phyloP scores from a whole-genome alignment of 1,140 invertebrate genomes.

The Drosophila neocordata region DNA sequence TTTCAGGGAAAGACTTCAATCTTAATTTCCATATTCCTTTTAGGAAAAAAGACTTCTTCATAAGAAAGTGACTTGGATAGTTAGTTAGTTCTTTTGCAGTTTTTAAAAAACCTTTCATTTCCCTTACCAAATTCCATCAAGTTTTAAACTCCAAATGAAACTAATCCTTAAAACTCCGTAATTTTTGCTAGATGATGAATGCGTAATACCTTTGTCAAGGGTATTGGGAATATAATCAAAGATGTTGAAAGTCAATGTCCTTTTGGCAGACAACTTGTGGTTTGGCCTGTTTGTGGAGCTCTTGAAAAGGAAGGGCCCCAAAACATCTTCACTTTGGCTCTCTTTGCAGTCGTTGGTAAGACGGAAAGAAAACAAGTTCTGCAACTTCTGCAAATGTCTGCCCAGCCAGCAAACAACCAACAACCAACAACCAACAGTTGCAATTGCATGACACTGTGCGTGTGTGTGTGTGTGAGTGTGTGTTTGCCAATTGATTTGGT shows the following conservation, averaged over 20 bases:
- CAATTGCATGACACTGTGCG: not conserved
- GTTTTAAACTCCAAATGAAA: too few species aligned
- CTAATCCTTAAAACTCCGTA: too few species aligned
- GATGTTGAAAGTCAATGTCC: slow-evolving; percentile 69
- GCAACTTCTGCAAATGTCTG: slow-evolving; percentile 6
- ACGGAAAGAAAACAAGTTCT: slow-evolving; percentile 40
- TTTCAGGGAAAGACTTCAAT: too few species aligned
- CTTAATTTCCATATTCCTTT: too few species aligned
- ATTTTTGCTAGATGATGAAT: too few species aligned
- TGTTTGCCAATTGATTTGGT: not conserved
- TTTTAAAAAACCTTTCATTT: too few species aligned
- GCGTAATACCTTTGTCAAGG: not conserved
- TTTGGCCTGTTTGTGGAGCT: slow-evolving; percentile 37
- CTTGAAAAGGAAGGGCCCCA: slow-evolving; percentile 26
- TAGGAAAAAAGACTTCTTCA: too few species aligned
- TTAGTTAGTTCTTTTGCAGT: too few species aligned
- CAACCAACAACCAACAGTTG: too few species aligned
- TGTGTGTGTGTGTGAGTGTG: not conserved
- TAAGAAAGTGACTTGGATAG: too few species aligned
- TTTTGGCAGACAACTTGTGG: slow-evolving; percentile 43
- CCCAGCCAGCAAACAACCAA: not conserved
- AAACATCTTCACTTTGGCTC: not conserved
- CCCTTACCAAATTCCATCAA: too few species aligned
- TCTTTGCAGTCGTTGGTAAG: not conserved
- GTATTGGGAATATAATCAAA: slow-evolving; percentile 39